These are phyloP conservation scores for Colletes latitarsis DNA, from an alignment of 1,140 invertebrate species.

Conservation along the genomic window DNA sequence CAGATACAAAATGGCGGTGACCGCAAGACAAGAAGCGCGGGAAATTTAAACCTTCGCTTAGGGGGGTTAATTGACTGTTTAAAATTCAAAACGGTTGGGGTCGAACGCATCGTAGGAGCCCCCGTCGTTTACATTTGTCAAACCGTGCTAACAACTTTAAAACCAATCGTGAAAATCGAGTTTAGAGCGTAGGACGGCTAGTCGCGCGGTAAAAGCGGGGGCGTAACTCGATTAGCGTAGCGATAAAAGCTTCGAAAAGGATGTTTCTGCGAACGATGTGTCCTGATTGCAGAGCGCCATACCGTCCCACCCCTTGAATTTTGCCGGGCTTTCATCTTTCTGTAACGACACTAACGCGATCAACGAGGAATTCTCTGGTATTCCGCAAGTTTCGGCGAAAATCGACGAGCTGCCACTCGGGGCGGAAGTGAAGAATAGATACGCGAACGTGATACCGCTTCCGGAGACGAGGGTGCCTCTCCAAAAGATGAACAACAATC, in stretches of 20 bases:
- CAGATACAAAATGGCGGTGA: too few relatives aligned
- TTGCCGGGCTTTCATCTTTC: conserved; percentile 88
- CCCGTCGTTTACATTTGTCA: background rate
- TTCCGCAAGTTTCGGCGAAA: conserved; percentile 88
- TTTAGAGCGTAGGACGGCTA: background rate
- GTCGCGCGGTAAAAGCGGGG: background rate
- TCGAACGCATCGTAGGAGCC: background rate
- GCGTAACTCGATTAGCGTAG: conserved; percentile 5
- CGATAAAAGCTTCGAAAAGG: background rate
- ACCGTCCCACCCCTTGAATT: conserved; percentile 88
- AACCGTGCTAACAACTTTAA: background rate
- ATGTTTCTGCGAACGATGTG: conserved; percentile 13
- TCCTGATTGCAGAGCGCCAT: conserved; percentile 82
- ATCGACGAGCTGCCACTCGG: conserved; percentile 92
- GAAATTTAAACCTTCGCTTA: too few relatives aligned
- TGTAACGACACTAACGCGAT: conserved; percentile 87
- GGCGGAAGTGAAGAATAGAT: conserved; percentile 95
- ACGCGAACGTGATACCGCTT: conserved; percentile 95
- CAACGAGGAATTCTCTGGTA: conserved; percentile 88
- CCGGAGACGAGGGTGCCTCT: conserved; percentile 93
- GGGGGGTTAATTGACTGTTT: too few relatives aligned
- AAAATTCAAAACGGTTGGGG: too few relatives aligned
- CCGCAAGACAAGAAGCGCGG: too few relatives aligned
- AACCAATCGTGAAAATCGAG: background rate
- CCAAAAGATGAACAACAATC: conserved; percentile 85